phyloP scores from a whole-genome alignment of 2,113 vertebrate species.

The Nibea coibor region DNA sequence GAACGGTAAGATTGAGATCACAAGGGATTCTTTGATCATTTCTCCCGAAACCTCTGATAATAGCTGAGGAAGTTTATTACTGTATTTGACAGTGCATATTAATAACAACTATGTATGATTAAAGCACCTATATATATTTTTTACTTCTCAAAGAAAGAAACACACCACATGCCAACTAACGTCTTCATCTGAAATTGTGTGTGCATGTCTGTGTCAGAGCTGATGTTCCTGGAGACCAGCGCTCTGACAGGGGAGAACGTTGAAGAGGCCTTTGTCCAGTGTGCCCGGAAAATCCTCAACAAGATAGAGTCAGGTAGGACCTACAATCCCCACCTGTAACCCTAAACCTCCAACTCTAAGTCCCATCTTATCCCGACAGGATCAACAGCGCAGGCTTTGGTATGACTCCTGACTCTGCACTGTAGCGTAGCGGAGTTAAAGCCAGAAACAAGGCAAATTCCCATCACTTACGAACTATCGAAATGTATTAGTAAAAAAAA shows the following conservation, averaged over 20 bases:
- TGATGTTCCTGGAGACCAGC: conserved; percentile 95
- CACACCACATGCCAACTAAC: neutral
- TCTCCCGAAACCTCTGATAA: neutral
- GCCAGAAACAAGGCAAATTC: neutral
- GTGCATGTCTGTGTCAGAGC: conserved; percentile 79
- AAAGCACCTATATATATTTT: no score
- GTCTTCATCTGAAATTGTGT: neutral
- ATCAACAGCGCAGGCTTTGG: conserved; percentile 9
- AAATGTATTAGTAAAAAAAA: neutral
- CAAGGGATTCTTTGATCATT: neutral
- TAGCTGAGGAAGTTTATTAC: neutral
- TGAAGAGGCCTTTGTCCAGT: conserved; percentile 93
- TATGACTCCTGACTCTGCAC: neutral
- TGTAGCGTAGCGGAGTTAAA: neutral
- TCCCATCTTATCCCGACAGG: conserved; percentile 3
- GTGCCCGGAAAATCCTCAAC: conserved; percentile 93
- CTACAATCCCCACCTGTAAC: neutral
- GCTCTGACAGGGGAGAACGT: conserved; percentile 94
- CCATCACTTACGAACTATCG: neutral
- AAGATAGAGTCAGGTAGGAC: conserved; percentile 93
- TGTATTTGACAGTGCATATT: neutral
- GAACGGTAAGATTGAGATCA: conserved; percentile 84
- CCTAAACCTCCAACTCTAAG: neutral
- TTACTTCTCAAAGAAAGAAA: no score
- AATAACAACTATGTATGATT: no score